Evolutionary conservation across 2,113 vertebrate genomes (phyloP).

Genomic region (Erythrocercus mccallii): DNA sequence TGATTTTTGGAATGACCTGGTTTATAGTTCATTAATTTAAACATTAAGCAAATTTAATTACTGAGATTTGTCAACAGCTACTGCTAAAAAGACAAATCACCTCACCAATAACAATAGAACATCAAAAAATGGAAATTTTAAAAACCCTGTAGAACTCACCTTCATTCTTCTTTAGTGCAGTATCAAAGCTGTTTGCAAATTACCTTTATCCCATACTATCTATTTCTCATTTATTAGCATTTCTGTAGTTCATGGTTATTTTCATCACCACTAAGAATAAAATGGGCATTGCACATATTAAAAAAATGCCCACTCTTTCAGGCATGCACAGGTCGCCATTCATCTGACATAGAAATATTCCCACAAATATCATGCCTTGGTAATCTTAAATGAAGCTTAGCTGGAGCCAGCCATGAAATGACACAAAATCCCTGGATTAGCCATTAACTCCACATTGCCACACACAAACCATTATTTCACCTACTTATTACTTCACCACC

Average conservation of each 20-base stretch:
- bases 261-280: not conserved
- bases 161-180: not conserved
- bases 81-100: not conserved
- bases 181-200: not conserved
- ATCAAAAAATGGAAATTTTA: not conserved
- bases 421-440: slow-evolving; percentile 38
- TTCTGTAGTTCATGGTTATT: not conserved
- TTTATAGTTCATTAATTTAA: slow-evolving; percentile 4
- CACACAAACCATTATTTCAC: slow-evolving; percentile 36
- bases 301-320: not conserved
- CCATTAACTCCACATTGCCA: slow-evolving; percentile 51
- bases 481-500: slow-evolving; percentile 33
- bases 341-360: not conserved
- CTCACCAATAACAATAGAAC: not conserved
- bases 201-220: not conserved
- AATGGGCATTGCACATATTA: not conserved
- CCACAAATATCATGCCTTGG: not conserved
- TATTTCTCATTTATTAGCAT: not conserved
- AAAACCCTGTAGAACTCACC: not conserved
- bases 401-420: not conserved
- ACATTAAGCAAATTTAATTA: not conserved
- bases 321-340: rapidly evolving
- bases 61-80: not conserved
- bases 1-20: not conserved
- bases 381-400: not conserved